Conservation (phyloP, 2,888 invertebrate genomes). For the Anoncus sp. region DNA sequence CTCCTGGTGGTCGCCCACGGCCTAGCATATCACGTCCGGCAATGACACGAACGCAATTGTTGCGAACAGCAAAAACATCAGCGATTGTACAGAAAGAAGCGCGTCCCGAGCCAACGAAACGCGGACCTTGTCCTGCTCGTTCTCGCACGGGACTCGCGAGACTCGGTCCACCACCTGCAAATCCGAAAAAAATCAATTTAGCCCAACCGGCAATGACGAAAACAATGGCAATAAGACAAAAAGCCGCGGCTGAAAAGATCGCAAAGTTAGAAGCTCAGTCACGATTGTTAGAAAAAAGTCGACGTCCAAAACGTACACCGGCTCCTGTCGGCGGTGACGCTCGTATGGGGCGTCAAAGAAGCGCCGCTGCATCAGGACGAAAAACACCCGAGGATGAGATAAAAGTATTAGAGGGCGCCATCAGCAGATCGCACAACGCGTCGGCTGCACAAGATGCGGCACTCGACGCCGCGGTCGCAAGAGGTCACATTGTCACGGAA, state of each 20-base stretch:
- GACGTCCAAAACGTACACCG: slow-evolving; percentile 64
- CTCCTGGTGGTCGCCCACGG: slow-evolving; percentile 12
- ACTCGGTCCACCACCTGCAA: slow-evolving; percentile 58
- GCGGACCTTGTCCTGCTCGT: slow-evolving; percentile 16
- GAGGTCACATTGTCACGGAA: slow-evolving; percentile 42
- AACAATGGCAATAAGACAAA: slow-evolving; percentile 75
- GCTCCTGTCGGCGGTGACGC: slow-evolving; percentile 72
- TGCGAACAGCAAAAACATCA: slow-evolving; percentile 71
- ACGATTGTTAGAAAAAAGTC: too few species aligned
- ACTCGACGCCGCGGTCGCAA: slow-evolving; percentile 38
- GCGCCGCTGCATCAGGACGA: neutral
- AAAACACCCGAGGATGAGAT: slow-evolving; percentile 2
- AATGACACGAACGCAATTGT: slow-evolving; percentile 70
- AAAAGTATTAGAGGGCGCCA: slow-evolving; percentile 3
- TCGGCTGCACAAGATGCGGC: slow-evolving; percentile 24
- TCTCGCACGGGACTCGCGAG: slow-evolving; percentile 47
- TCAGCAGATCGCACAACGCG: slow-evolving; percentile 6
- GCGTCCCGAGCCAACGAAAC: neutral
- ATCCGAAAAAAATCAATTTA: slow-evolving; percentile 74
- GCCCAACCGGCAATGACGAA: slow-evolving; percentile 73
- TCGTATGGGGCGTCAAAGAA: slow-evolving; percentile 48
- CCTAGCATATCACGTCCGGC: slow-evolving; percentile 44
- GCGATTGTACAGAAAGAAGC: slow-evolving; percentile 62
- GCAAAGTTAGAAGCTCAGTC: slow-evolving; percentile 63
- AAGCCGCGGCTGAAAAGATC: slow-evolving; percentile 70